Conservation (phyloP, 1,140 invertebrate genomes). For the Pseudomyrmex cubaensis region DNA sequence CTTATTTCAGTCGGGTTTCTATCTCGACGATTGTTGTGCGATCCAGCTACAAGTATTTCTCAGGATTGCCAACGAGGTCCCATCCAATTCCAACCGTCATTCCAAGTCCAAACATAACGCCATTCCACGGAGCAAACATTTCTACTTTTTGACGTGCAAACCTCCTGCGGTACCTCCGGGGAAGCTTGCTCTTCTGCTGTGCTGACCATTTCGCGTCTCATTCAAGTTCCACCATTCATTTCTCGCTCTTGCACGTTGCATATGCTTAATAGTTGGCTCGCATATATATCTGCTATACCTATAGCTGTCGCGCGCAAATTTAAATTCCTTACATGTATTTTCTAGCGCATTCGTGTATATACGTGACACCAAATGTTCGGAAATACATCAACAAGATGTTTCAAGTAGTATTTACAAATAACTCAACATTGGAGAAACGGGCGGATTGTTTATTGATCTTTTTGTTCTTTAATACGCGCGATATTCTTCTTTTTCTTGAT, state of each 20-base stretch:
- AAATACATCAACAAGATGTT: not conserved
- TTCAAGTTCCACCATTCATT: conserved; percentile 76
- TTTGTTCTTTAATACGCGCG: conserved; percentile 54
- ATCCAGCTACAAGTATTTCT: conserved; percentile 53
- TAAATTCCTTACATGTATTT: conserved; percentile 55
- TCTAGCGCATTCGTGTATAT: not conserved
- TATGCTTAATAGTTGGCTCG: conserved; percentile 64
- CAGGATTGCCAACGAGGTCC: conserved; percentile 56
- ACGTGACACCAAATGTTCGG: not conserved
- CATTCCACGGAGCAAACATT: conserved; percentile 83
- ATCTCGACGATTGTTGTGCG: not conserved
- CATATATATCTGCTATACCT: not conserved
- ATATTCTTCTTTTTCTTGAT: conserved; percentile 58
- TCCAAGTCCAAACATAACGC: conserved; percentile 83
- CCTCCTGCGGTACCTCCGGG: conserved; percentile 76
- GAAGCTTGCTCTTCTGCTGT: conserved; percentile 77
- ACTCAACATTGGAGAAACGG: too few relatives aligned
- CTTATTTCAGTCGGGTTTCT: conserved; percentile 1
- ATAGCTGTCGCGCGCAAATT: conserved; percentile 49
- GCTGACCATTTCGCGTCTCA: conserved; percentile 84
- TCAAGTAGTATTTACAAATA: too few relatives aligned
- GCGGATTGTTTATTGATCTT: conserved; percentile 48
- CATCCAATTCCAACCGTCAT: conserved; percentile 83
- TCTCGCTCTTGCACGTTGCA: conserved; percentile 52
- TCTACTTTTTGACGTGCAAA: conserved; percentile 81